Percentiles rank a stretch among this genome's conserved stretches.
phyloP scores from a whole-genome alignment of 2,888 invertebrate genomes.

The Steinernema carpocapsae region DNA sequence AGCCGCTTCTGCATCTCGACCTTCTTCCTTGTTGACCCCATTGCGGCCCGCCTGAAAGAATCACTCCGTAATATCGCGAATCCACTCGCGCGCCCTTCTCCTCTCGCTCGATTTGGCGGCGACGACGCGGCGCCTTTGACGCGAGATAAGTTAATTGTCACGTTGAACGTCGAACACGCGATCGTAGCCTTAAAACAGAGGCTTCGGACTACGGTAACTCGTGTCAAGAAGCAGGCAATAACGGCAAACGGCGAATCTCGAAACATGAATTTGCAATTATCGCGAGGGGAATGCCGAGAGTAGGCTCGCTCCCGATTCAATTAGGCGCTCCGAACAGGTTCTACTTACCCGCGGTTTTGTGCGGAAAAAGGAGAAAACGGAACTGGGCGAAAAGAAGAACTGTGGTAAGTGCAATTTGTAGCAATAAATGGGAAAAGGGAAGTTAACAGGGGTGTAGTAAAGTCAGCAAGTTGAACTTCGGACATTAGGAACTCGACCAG shows the following conservation, averaged over 20 bases:
- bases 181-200: neutral
- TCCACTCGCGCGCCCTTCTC: neutral
- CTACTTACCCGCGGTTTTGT: neutral
- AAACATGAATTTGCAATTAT: constrained; percentile 34
- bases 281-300: neutral
- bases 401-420: neutral
- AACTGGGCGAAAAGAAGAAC: neutral
- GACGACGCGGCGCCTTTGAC: constrained; percentile 23
- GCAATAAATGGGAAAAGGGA: neutral
- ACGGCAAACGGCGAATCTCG: neutral
- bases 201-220: constrained; percentile 14
- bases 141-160: constrained; percentile 10
- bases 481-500: neutral
- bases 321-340: constrained; percentile 28
- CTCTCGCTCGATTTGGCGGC: constrained; percentile 28
- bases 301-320: constrained; percentile 15
- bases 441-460: neutral
- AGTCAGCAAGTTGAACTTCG: neutral
- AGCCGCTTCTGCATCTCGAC: constrained; percentile 43
- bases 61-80: neutral
- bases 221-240: neutral
- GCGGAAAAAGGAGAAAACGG: neutral
- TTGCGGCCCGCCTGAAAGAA: constrained; percentile 29
- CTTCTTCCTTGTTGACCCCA: constrained; percentile 43
- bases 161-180: constrained; percentile 3